phyloP scores from a whole-genome alignment of 2,113 vertebrate genomes.

The Nerophis ophidion region DNA sequence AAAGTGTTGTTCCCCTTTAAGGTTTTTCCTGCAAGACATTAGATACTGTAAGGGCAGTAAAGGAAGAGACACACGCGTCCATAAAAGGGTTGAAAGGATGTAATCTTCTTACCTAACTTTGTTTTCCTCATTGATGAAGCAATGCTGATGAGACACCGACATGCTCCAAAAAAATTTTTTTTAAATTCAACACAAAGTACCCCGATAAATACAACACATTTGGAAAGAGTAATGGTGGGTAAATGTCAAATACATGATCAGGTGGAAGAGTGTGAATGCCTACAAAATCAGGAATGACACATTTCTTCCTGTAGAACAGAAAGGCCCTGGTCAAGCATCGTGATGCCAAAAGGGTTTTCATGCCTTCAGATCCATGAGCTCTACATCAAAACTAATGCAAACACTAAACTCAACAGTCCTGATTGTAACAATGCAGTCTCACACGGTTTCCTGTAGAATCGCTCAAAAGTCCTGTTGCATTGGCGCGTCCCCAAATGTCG shows the following conservation, averaged over 20 bases:
- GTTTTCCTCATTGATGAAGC: conserved; percentile 47
- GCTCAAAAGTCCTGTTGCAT: conserved; percentile 15
- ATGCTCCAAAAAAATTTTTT: too few species aligned
- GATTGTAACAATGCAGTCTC: conserved; percentile 59
- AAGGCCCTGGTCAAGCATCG: conserved; percentile 58
- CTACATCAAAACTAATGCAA: conserved; percentile 54
- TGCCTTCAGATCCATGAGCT: conserved; percentile 30
- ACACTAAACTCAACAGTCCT: conserved; percentile 49
- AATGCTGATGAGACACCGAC: conserved; percentile 47
- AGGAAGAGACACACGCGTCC: conserved; percentile 21
- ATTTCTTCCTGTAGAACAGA: conserved; percentile 31
- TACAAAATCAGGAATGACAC: conserved; percentile 28
- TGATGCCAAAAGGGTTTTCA: conserved; percentile 37
- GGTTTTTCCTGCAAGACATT: too few species aligned
- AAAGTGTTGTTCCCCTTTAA: too few species aligned
- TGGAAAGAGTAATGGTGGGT: conserved; percentile 24
- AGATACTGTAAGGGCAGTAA: conserved; percentile 9
- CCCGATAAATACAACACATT: conserved; percentile 37
- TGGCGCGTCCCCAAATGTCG: background rate
- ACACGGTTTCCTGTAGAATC: conserved; percentile 22
- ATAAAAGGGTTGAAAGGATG: conserved; percentile 41
- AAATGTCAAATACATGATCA: conserved; percentile 30
- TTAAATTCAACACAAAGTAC: conserved; percentile 41
- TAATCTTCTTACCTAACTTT: conserved; percentile 50
- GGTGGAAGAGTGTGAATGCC: conserved; percentile 35